Conservation (phyloP, 2,797 vertebrate genomes). For the Cossypha polioptera region DNA sequence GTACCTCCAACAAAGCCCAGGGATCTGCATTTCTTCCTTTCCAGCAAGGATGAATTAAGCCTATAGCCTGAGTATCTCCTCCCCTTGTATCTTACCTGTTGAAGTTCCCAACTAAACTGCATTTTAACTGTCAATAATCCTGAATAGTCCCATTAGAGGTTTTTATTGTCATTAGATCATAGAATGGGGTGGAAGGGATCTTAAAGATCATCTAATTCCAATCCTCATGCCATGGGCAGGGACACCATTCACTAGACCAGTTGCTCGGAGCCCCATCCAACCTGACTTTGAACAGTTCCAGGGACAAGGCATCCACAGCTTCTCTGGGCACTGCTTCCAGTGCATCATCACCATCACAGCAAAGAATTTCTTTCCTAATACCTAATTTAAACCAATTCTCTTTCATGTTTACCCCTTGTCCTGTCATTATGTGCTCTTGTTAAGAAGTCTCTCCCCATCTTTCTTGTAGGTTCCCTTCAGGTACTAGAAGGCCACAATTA, state of each 20-base stretch:
- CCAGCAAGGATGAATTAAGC: background rate
- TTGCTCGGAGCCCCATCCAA: background rate
- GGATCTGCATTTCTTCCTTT: background rate
- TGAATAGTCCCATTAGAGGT: background rate
- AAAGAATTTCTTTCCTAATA: background rate
- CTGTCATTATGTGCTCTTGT: background rate
- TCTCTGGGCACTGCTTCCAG: background rate
- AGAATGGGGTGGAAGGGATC: background rate
- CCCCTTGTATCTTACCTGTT: background rate
- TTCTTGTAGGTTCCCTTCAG: background rate
- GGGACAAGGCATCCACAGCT: background rate
- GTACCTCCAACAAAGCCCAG: background rate
- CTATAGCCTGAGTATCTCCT: background rate
- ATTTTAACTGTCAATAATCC: background rate
- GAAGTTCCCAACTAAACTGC: background rate
- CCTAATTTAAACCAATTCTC: background rate
- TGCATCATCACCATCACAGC: background rate
- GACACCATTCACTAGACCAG: background rate
- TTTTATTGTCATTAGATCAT: conserved; percentile 2
- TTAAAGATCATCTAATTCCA: background rate
- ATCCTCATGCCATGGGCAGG: background rate
- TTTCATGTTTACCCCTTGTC: background rate
- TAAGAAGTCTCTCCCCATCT: background rate
- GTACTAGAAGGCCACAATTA: background rate
- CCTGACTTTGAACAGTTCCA: background rate